Evolutionary conservation across 2,113 vertebrate species (phyloP), one percentile per base, ranked within the genome.

Genomic region (Australoheros scitulus): DNA sequence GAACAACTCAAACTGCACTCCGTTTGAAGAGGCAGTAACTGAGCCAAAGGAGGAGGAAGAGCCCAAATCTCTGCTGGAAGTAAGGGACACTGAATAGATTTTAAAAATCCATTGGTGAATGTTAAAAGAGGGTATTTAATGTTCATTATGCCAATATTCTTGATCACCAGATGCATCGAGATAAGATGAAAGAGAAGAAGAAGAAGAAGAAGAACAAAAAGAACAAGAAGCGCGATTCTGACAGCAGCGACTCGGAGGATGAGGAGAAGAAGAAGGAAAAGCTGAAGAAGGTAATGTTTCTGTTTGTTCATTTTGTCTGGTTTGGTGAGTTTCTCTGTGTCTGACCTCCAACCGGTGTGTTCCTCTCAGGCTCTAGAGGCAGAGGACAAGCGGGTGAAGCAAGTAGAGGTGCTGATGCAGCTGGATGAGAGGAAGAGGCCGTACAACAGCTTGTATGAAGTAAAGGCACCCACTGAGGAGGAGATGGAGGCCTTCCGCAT

Each of bases 401-500:
- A 98, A 0, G 94, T 99, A 20, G 96, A 97, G 3, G 95, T 96
- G 68, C 92, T 98, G 60, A 95, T 99, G 97, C 97, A 97, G 92
- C 0, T 97, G 3, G 98, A 99, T 36, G 98, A 99, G 92, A 96
- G 97, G 91, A 99, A 99, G 91, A 95, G 98, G 58, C 97, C 97
- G 0, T 99, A 98, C 92, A 97, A 89, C 93, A 99, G 96, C 83
- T 43, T 97, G 0, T 94, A 93, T 88, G 98, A 98, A 86, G 86
- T 95, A 24, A 96, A 96, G 77, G 98, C 98, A 26, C 98, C 98
- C 61, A 97, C 98, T 0, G 98, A 99, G 87, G 98, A 99, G 91
- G 98, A 99, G 91, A 97, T 99, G 96, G 98, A 99, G 91, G 98
- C 98, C 55, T 99, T 98, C 65, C 96, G 97, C 32, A 99, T 99